Conservation (phyloP, 92 coral and sea anemone species). For the Epizoanthus illoricatus region DNA sequence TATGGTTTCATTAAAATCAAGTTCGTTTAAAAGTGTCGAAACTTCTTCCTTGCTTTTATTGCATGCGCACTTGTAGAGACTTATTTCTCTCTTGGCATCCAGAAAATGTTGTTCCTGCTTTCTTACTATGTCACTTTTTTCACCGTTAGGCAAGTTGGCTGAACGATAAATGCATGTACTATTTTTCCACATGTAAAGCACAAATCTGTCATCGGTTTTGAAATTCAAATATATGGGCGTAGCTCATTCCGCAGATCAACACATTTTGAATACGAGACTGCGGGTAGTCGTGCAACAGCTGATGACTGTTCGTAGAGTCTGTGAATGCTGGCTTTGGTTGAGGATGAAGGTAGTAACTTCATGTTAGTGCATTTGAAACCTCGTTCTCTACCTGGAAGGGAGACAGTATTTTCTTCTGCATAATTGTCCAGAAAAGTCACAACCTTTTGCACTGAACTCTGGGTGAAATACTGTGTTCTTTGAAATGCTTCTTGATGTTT, state of each 20-base stretch:
- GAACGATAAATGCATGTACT: constrained; percentile 34
- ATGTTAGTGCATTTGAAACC: constrained; percentile 57
- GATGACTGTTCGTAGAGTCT: constrained; percentile 29
- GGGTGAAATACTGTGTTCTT: constrained; percentile 37
- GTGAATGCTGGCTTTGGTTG: constrained; percentile 46
- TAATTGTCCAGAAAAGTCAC: constrained; percentile 41
- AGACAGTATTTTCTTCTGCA: constrained; percentile 59
- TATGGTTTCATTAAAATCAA: constrained; percentile 15
- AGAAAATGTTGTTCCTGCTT: constrained; percentile 47
- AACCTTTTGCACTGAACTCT: constrained; percentile 38
- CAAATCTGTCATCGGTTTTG: constrained; percentile 51
- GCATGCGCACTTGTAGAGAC: constrained; percentile 52
- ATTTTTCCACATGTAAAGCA: constrained; percentile 54
- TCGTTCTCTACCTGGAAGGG: constrained; percentile 61
- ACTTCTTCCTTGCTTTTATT: constrained; percentile 41
- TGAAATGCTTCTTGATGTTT: constrained; percentile 27
- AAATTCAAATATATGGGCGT: constrained; percentile 43
- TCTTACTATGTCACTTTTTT: constrained; percentile 50
- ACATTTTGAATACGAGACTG: constrained; percentile 54
- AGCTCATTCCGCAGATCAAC: constrained; percentile 59
- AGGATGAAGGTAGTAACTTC: constrained; percentile 48
- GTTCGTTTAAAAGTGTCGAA: constrained; percentile 6
- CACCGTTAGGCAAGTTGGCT: constrained; percentile 41
- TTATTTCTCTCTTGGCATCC: constrained; percentile 46
- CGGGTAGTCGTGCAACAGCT: not conserved